Evolutionary conservation across 2,888 invertebrate genomes (phyloP), one percentile per base, ranked within the genome.

Genomic region (Serripes groenlandicus): DNA sequence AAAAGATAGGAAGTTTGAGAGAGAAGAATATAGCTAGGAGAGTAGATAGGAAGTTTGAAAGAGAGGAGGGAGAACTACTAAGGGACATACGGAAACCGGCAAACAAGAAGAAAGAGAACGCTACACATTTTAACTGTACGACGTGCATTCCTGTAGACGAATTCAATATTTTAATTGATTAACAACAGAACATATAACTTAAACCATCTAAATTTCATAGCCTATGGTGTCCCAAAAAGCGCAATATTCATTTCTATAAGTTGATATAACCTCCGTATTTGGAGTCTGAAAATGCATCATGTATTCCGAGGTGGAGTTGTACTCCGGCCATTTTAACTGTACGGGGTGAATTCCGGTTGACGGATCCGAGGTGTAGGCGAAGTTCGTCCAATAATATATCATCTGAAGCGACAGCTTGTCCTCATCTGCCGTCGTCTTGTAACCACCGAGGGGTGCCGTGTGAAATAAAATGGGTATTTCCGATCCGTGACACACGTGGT

Each of bases 311-410:
- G 37, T 62, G 3, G 64, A 2, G n/a, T 76, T 75, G 78, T 91
- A 91, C 30, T 49, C 54, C 7, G 91, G 92, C 92, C 92, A 91
- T 30, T 75, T 21, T 4, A 82, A 11, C 42, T 74, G 49, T 11
- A 64, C 75, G 23, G 35, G 30, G 35, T 83, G 69, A 15, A 84
- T 82, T 15, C 90, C 89, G 35, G 70, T 69, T 60, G 88, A 89
- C 0, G 92, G 92, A 69, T 91, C 83, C 37, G 92, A 91, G 18
- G 90, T 87, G 70, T 91, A 92, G 5, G 93, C 93, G 70, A 93
- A 93, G 78, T 93, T 93, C n/a, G 92, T 86, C 91, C 92, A 93
- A 74, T 90, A 92, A 1, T 76, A 54, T 37, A 91, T 91, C 68
- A 93, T 69, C 9, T 74, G 54, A 28, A 85, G 71, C 5, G 90